Evolutionary conservation across 2,888 invertebrate species (phyloP).

Genomic region (Clivina fossor): DNA sequence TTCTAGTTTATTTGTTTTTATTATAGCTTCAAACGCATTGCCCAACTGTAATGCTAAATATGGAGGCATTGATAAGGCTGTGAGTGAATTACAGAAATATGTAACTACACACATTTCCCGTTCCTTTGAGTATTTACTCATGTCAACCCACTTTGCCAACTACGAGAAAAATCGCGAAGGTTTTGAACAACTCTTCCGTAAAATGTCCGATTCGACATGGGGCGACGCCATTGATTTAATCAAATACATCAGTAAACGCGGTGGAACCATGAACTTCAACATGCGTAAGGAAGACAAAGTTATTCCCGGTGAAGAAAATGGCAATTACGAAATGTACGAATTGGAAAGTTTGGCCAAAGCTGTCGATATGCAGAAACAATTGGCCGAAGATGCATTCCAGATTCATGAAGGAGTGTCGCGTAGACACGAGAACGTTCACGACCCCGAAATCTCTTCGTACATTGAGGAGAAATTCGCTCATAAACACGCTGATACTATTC

Average conservation of each 20-base stretch:
- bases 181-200: slow-evolving; percentile 72
- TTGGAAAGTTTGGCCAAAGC: slow-evolving; percentile 72
- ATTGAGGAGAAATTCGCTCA: slow-evolving; percentile 76
- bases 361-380: slow-evolving; percentile 72
- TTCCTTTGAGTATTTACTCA: slow-evolving; percentile 75
- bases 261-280: slow-evolving; percentile 62
- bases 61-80: slow-evolving; percentile 60
- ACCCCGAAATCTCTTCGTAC: slow-evolving; percentile 73
- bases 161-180: slow-evolving; percentile 75
- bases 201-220: slow-evolving; percentile 75
- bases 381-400: slow-evolving; percentile 67
- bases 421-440: slow-evolving; percentile 60
- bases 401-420: slow-evolving; percentile 67
- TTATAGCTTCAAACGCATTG: slow-evolving; percentile 43
- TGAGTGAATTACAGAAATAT: slow-evolving; percentile 57
- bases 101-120: slow-evolving; percentile 67
- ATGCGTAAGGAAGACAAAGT: slow-evolving; percentile 49
- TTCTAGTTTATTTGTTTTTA: slow-evolving; percentile 16
- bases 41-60: slow-evolving; percentile 66
- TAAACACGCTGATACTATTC: slow-evolving; percentile 66
- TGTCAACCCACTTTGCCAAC: slow-evolving; percentile 75
- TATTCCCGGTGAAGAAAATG: slow-evolving; percentile 48
- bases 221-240: slow-evolving; percentile 73
- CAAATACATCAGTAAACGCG: slow-evolving; percentile 75
- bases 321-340: slow-evolving; percentile 65